A percentile compares a stretch with the other conserved stretches of the same genome.
Evolutionary conservation across 2,797 vertebrate species (phyloP).

Genomic region (Heliangelus exortis): DNA sequence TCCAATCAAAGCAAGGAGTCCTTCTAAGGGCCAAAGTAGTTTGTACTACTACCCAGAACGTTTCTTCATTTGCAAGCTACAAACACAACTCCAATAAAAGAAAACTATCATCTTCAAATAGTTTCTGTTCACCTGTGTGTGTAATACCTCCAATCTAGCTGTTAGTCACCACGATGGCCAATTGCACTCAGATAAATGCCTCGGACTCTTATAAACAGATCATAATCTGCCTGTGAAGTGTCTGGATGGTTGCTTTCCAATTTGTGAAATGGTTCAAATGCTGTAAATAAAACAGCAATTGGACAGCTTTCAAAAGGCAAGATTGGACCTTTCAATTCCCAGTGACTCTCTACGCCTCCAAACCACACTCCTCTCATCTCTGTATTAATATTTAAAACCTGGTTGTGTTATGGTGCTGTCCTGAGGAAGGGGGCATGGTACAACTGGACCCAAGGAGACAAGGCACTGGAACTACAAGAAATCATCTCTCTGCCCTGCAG

Average conservation of each 20-base stretch:
- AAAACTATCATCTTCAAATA: constrained; percentile 20
- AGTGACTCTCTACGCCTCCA: constrained; percentile 31
- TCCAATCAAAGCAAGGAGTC: neutral
- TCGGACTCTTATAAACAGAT: constrained; percentile 60
- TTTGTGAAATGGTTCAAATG: constrained; percentile 68
- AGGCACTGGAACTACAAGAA: neutral
- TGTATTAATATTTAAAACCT: constrained; percentile 47
- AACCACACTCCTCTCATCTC: constrained; percentile 36
- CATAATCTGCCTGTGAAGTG: constrained; percentile 69
- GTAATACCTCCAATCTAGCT: constrained; percentile 22
- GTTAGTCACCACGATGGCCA: constrained; percentile 47
- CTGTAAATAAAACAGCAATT: constrained; percentile 71
- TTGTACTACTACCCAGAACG: neutral
- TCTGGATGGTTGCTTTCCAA: constrained; percentile 64
- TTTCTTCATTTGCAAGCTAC: constrained; percentile 7
- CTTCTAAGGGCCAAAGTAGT: neutral
- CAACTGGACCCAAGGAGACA: neutral
- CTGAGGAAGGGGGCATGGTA: constrained; percentile 12
- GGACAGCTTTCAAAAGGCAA: constrained; percentile 67
- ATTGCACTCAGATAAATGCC: constrained; percentile 46
- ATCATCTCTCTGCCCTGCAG: neutral
- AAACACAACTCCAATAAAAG: constrained; percentile 18
- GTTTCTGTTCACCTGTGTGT: constrained; percentile 46
- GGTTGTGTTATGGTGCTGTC: constrained; percentile 6
- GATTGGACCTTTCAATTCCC: constrained; percentile 59